Evolutionary conservation across 2,888 invertebrate genomes (phyloP).

Genomic region (Bugula neritina): DNA sequence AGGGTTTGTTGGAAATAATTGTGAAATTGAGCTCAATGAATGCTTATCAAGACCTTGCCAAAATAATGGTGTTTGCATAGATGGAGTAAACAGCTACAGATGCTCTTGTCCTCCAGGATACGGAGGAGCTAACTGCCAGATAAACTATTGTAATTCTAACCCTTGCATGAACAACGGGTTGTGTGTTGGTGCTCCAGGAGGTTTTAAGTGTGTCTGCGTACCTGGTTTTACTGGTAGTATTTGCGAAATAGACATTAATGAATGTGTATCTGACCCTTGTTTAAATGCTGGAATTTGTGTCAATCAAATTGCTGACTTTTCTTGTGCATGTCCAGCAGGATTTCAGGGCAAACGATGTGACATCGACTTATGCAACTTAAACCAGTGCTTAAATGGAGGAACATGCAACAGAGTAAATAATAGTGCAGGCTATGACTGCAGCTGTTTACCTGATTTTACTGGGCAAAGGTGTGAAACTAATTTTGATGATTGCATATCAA

Average conservation of each 20-base stretch:
- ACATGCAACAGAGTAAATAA: background rate
- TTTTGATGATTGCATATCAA: background rate
- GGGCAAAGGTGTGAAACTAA: background rate
- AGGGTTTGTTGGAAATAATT: background rate
- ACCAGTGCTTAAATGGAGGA: background rate
- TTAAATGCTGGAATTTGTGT: background rate
- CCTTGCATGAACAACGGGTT: background rate
- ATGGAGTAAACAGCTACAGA: background rate
- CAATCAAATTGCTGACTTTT: background rate
- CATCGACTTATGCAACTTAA: background rate
- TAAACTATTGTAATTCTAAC: background rate
- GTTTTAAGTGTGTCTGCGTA: background rate
- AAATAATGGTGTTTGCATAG: conserved; percentile 6
- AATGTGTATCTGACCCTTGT: conserved; percentile 1
- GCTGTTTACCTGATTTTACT: background rate
- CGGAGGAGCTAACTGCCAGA: background rate
- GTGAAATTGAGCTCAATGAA: background rate
- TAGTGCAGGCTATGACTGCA: background rate
- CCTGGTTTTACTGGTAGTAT: background rate
- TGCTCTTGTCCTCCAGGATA: background rate
- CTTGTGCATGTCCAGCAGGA: background rate
- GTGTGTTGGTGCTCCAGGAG: conserved; percentile 8
- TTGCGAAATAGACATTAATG: background rate
- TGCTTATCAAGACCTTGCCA: background rate
- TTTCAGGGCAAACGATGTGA: background rate